Percentiles rank a stretch among this genome's conserved stretches.
Conservation (phyloP, 2,797 vertebrate species). For the Notoglanidium macrostoma region DNA sequence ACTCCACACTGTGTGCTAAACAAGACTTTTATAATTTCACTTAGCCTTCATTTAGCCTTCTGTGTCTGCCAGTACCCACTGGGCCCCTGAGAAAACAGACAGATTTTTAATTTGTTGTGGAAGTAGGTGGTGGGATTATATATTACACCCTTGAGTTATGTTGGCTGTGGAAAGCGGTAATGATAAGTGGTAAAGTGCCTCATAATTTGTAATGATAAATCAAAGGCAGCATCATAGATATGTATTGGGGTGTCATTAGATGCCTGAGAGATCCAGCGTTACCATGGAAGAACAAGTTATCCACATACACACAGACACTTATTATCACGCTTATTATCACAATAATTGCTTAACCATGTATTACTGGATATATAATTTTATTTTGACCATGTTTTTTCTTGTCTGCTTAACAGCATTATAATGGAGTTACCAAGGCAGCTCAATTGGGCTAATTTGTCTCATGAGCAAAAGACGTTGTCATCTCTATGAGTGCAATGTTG, state of each 20-base stretch:
- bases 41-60: slow-evolving; percentile 29
- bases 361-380: not conserved
- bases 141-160: slow-evolving; percentile 24
- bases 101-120: slow-evolving; percentile 39
- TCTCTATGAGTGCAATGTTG: not conserved
- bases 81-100: slow-evolving; percentile 30
- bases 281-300: not conserved
- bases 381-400: not conserved
- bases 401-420: not conserved
- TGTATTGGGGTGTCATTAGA: not conserved
- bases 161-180: not conserved
- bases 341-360: not conserved
- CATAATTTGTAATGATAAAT: not conserved
- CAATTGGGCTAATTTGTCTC: not conserved
- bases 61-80: slow-evolving; percentile 10
- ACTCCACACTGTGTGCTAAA: slow-evolving; percentile 11
- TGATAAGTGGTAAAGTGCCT: slow-evolving; percentile 17
- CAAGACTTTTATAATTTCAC: slow-evolving; percentile 34
- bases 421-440: not conserved
- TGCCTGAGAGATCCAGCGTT: not conserved
- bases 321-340: no score
- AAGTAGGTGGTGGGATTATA: not conserved
- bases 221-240: not conserved
- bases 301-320: not conserved
- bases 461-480: not conserved